Base-by-base conservation (phyloP, 2,888 invertebrate genomes). In the Elmis aenea region DNA sequence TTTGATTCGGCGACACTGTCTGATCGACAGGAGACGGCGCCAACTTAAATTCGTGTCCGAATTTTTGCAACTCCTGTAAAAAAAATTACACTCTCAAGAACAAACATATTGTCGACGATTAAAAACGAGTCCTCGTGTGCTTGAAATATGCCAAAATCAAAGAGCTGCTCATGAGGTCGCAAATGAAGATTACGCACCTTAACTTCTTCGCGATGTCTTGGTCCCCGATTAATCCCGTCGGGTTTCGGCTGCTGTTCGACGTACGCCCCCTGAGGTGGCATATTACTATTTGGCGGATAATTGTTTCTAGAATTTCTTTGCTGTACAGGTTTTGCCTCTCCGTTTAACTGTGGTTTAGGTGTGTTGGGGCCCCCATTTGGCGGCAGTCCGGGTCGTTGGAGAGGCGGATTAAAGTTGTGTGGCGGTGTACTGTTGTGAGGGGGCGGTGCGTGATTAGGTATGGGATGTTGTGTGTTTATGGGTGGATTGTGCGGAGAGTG, bases 31-130 rank as follows among this genome's bases (percentile, higher is more conserved):
- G 41, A 6, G 40, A 35, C 3, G 73, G 70, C 1, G 71, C 69
- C 59, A 90, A 60, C 67, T 87, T 85, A 67, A 89, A 90, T 50
- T 89, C 87, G 54, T 82, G 75, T 0, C 83, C 77, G 64, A 91
- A 91, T 59, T 85, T 83, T 48, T 86, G 79, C 34, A 90, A 64
- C 39, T 88, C 86, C 66, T 76, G 61, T 1, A 24, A 6, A 14
- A 23, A n/a, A n/a, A n/a, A n/a, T n/a, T n/a, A n/a, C n/a, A n/a
- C n/a, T n/a, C n/a, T n/a, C n/a, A n/a, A n/a, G n/a, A n/a, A n/a
- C n/a, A n/a, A n/a, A n/a, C n/a, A n/a, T n/a, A n/a, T n/a, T n/a
- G n/a, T n/a, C n/a, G n/a, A n/a, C n/a, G n/a, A n/a, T n/a, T n/a
- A n/a, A n/a, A n/a, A n/a, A n/a, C n/a, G n/a, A n/a, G n/a, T n/a